Evolutionary conservation across 2,888 invertebrate species (phyloP).

Genomic region (Isotomurus palustris): DNA sequence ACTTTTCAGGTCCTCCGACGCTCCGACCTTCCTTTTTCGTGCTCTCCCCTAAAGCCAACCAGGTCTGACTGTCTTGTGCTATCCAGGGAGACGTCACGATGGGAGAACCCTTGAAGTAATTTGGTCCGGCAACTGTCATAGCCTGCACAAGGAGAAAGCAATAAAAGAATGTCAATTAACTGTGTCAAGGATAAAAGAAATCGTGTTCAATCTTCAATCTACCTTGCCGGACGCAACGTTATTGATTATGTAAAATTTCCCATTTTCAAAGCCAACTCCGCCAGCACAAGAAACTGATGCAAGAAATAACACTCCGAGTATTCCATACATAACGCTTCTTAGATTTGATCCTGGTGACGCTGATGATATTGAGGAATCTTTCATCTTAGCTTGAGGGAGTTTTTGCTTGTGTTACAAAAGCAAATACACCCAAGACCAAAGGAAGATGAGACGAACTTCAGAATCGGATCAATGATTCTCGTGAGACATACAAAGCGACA

Average conservation of each 20-base stretch:
- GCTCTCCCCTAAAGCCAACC: slow-evolving; percentile 22
- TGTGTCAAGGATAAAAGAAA: not conserved
- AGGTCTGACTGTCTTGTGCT: slow-evolving; percentile 25
- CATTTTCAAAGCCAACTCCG: slow-evolving; percentile 17
- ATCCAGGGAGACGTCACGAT: slow-evolving; percentile 24
- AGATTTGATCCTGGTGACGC: too few species aligned
- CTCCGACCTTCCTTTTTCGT: slow-evolving; percentile 10
- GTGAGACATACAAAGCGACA: too few species aligned
- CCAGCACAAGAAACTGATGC: too few species aligned
- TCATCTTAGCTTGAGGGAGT: too few species aligned
- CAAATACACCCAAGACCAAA: too few species aligned
- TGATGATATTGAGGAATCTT: too few species aligned
- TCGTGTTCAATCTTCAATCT: not conserved
- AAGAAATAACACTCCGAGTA: too few species aligned
- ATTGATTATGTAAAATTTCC: slow-evolving; percentile 26
- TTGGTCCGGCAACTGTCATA: slow-evolving; percentile 21
- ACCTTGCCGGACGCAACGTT: slow-evolving; percentile 25
- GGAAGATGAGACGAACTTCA: too few species aligned
- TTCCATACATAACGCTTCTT: too few species aligned
- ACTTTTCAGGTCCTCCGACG: slow-evolving; percentile 21
- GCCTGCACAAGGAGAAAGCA: slow-evolving; percentile 17
- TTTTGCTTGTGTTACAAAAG: too few species aligned
- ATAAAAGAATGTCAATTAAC: too few species aligned
- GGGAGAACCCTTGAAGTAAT: slow-evolving; percentile 14
- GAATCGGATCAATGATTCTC: too few species aligned